These are phyloP conservation scores for Andrena praecox DNA, from an alignment of 2,888 invertebrate species.

Conservation along the genomic window DNA sequence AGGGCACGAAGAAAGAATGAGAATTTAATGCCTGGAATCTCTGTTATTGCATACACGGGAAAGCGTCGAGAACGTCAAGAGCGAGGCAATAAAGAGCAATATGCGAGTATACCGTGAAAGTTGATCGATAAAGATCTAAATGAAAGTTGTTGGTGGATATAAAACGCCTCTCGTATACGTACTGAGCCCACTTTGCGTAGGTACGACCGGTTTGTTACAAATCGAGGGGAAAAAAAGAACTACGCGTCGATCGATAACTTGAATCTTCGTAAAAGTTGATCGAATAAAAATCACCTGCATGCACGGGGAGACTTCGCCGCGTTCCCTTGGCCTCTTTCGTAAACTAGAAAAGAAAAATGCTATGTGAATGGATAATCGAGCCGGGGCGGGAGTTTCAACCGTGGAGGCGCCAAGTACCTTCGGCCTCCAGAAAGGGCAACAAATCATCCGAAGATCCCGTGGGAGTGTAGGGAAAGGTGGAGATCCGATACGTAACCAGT, in stretches of 20 bases:
- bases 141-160: conserved; percentile 70
- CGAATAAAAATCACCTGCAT: conserved; percentile 8
- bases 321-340: conserved; percentile 24
- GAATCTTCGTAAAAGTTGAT: conserved; percentile 36
- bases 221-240: conserved; percentile 51
- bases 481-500: conserved; percentile 72
- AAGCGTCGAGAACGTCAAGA: conserved; percentile 49
- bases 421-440: neutral
- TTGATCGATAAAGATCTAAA: conserved; percentile 74
- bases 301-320: neutral
- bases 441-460: conserved; percentile 57
- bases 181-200: conserved; percentile 61
- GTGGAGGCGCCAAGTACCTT: neutral
- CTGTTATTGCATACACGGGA: conserved; percentile 32
- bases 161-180: conserved; percentile 57
- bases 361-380: conserved; percentile 1
- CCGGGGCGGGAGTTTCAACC: neutral
- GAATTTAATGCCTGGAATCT: conserved; percentile 16
- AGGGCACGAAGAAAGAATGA: neutral
- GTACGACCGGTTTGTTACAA: conserved; percentile 66
- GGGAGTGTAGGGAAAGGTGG: conserved; percentile 68
- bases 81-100: conserved; percentile 58
- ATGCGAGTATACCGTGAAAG: conserved; percentile 68
- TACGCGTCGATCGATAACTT: conserved; percentile 54
- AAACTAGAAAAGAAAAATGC: neutral